These are phyloP conservation scores for Brachionus paranguensis DNA, from an alignment of 1,140 invertebrate genomes.

Conservation along the genomic window DNA sequence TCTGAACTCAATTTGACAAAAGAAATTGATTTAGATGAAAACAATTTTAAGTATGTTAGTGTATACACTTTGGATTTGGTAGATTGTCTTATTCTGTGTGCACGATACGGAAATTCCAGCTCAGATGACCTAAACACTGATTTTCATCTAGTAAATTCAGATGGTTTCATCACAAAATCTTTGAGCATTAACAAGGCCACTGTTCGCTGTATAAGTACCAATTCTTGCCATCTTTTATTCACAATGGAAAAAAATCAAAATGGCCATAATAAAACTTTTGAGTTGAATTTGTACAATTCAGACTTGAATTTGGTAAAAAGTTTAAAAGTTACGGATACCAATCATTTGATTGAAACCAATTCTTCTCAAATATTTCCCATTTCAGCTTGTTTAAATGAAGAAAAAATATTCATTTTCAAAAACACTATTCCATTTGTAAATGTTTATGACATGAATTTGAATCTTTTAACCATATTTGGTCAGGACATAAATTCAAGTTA, in stretches of 20 bases:
- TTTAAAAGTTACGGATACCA: neutral
- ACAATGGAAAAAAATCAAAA: neutral
- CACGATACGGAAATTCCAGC: neutral
- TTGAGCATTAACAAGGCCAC: neutral
- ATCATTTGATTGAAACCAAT: neutral
- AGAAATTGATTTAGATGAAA: neutral
- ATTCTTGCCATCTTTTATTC: neutral
- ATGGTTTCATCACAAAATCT: neutral
- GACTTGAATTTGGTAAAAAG: neutral
- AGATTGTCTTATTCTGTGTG: neutral
- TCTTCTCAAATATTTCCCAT: neutral
- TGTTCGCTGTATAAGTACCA: constrained; percentile 1
- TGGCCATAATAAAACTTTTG: neutral
- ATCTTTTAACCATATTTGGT: neutral
- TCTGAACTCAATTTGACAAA: neutral
- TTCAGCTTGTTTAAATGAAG: neutral
- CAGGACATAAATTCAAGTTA: constrained; percentile 6
- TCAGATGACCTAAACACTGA: neutral
- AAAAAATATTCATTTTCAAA: constrained; percentile 10
- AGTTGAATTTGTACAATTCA: neutral
- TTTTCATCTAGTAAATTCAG: neutral
- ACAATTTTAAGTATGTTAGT: neutral
- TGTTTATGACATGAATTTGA: constrained; percentile 27
- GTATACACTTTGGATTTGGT: neutral
- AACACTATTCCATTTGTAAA: constrained; percentile 17